A percentile compares a stretch with the other conserved stretches of the same genome.
These are phyloP conservation scores for Syngnathus typhle DNA, from an alignment of 2,113 vertebrate species.

Conservation along the genomic window DNA sequence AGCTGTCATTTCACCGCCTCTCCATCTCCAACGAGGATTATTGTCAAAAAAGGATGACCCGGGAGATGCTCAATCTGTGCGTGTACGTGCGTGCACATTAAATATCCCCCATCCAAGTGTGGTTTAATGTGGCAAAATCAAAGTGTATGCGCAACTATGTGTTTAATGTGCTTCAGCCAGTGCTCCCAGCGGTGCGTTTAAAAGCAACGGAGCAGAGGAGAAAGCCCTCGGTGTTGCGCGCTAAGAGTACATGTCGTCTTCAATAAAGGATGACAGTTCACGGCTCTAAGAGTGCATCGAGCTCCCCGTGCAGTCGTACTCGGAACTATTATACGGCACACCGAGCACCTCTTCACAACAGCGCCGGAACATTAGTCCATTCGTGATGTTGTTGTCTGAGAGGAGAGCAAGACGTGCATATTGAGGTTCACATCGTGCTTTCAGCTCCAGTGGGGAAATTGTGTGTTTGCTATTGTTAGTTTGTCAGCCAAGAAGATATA, in stretches of 20 bases:
- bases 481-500: not conserved
- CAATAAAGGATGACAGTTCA: slow-evolving; percentile 64
- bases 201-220: slow-evolving; percentile 46
- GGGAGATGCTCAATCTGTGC: slow-evolving; percentile 36
- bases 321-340: slow-evolving; percentile 37
- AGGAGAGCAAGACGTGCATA: slow-evolving; percentile 1
- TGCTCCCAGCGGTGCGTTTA: slow-evolving; percentile 57
- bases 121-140: slow-evolving; percentile 47
- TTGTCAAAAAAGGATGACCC: slow-evolving; percentile 50
- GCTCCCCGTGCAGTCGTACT: slow-evolving; percentile 27
- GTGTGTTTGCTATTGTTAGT: not conserved
- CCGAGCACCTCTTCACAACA: slow-evolving; percentile 36
- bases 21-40: slow-evolving; percentile 60
- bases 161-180: slow-evolving; percentile 49
- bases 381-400: slow-evolving; percentile 25
- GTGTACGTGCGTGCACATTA: slow-evolving; percentile 17
- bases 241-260: slow-evolving; percentile 70
- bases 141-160: slow-evolving; percentile 33
- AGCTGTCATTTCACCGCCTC: slow-evolving; percentile 51
- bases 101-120: slow-evolving; percentile 35
- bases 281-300: slow-evolving; percentile 52
- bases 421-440: not conserved
- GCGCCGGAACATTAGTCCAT: slow-evolving; percentile 38
- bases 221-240: slow-evolving; percentile 51
- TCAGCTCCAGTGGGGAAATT: not conserved